phyloP scores from a whole-genome alignment of 35 echinoderm and acorn worm genomes.

The Holothuria glaberrima region DNA sequence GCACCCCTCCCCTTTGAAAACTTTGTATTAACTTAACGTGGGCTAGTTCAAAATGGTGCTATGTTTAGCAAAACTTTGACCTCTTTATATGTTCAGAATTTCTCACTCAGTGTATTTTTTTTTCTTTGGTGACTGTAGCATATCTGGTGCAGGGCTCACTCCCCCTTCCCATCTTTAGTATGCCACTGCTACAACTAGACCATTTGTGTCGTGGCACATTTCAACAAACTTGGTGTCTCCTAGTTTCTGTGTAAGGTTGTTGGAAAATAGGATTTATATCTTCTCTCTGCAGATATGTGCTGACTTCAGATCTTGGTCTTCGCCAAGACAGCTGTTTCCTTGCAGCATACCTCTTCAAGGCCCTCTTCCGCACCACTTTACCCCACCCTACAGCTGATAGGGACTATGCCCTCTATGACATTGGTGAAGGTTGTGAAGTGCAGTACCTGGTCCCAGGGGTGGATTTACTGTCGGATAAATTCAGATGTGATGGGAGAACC shows the following conservation, averaged over 20 bases:
- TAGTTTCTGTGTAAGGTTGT: neutral
- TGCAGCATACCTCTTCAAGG: slow-evolving; percentile 95
- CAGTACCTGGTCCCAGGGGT: slow-evolving; percentile 96
- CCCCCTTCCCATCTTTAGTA: no score
- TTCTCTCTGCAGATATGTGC: slow-evolving; percentile 58
- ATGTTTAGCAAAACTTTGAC: no score
- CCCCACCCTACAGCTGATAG: slow-evolving; percentile 90
- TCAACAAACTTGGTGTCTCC: no score
- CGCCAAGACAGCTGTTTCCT: slow-evolving; percentile 95
- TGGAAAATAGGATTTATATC: neutral
- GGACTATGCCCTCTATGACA: slow-evolving; percentile 98
- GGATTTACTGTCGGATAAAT: slow-evolving; percentile 88
- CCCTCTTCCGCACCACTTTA: slow-evolving; percentile 85
- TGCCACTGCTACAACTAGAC: no score
- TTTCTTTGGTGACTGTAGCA: no score
- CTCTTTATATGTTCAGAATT: no score
- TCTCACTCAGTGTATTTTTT: no score
- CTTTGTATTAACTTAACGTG: no score
- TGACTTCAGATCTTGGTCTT: slow-evolving; percentile 95
- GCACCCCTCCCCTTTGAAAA: no score
- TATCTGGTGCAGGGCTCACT: no score
- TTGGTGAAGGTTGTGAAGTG: slow-evolving; percentile 96
- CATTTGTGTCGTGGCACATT: no score
- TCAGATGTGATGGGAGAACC: slow-evolving; percentile 93
- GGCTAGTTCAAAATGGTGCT: no score